Evolutionary conservation across 1,140 invertebrate species (phyloP).

Genomic region (Meteorus sp.): DNA sequence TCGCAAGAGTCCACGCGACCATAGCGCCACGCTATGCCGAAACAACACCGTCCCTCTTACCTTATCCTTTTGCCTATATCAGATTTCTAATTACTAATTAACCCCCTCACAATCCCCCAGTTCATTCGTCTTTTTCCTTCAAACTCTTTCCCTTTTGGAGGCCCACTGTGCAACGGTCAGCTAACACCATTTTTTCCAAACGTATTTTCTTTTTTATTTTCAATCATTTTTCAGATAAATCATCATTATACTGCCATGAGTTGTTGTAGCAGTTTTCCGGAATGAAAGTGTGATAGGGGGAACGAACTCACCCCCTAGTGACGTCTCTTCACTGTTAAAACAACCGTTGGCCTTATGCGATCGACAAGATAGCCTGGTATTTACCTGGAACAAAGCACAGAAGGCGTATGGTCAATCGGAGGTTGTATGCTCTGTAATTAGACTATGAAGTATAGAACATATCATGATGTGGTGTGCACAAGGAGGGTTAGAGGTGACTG

Average conservation of each 20-base stretch:
- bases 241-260: not conserved
- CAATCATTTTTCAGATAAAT: not conserved
- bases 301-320: constrained; percentile 17
- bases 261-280: too few relatives aligned
- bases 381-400: constrained; percentile 47
- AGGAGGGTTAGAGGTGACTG: not conserved
- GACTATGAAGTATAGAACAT: too few relatives aligned
- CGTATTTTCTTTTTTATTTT: not conserved
- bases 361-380: constrained; percentile 29
- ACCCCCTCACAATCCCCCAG: too few relatives aligned
- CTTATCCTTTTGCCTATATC: constrained; percentile 44
- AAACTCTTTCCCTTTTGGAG: too few relatives aligned
- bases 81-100: constrained; percentile 61
- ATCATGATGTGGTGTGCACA: too few relatives aligned
- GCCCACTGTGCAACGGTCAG: not conserved
- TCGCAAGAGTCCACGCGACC: constrained; percentile 58
- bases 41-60: constrained; percentile 48
- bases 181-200: too few relatives aligned
- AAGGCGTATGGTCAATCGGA: not conserved
- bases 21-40: constrained; percentile 53
- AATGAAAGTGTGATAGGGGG: not conserved
- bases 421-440: not conserved
- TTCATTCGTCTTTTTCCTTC: not conserved
- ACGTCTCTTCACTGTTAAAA: not conserved
- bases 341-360: not conserved